A percentile compares a stretch with the other conserved stretches of the same genome.
Conservation (phyloP, 1,140 invertebrate species). For the Drosophila equinoxialis region DNA sequence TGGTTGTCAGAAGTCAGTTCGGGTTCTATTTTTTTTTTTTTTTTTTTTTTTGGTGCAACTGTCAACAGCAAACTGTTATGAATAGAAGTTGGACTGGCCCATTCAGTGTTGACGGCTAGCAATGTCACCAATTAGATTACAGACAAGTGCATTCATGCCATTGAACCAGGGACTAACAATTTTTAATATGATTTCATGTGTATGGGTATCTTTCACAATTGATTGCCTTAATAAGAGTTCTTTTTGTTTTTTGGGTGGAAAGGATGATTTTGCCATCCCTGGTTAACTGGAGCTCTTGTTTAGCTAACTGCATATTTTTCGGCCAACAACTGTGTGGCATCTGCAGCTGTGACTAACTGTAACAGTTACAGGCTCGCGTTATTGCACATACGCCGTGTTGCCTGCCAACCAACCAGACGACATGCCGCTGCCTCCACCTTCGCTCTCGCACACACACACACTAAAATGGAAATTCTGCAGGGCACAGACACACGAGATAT, state of each 20-base stretch:
- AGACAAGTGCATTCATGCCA: not conserved
- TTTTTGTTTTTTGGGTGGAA: too few relatives aligned
- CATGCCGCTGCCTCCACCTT: slow-evolving; percentile 10
- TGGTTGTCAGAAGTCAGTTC: slow-evolving; percentile 1
- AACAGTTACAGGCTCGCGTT: slow-evolving; percentile 33
- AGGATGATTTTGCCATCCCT: not conserved
- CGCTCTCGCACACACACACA: not conserved
- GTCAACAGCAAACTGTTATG: slow-evolving; percentile 29
- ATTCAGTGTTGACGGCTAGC: slow-evolving; percentile 42
- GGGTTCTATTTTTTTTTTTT: not conserved
- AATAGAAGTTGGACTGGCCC: slow-evolving; percentile 30
- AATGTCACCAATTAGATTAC: slow-evolving; percentile 66
- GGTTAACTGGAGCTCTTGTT: slow-evolving; percentile 49
- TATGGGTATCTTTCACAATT: too few relatives aligned
- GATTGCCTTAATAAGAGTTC: too few relatives aligned
- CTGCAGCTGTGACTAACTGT: slow-evolving; percentile 36
- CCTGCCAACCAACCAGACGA: slow-evolving; percentile 60
- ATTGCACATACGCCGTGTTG: slow-evolving; percentile 47
- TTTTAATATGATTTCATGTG: not conserved
- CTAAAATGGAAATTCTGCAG: not conserved
- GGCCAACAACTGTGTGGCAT: slow-evolving; percentile 39
- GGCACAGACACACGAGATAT: slow-evolving; percentile 20
- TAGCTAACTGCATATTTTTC: slow-evolving; percentile 59
- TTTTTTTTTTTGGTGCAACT: slow-evolving; percentile 11
- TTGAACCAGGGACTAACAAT: not conserved